Percentiles rank a stretch among this genome's conserved stretches.
Conservation (phyloP, 2,797 vertebrate genomes). For the Thunnus albacares region DNA sequence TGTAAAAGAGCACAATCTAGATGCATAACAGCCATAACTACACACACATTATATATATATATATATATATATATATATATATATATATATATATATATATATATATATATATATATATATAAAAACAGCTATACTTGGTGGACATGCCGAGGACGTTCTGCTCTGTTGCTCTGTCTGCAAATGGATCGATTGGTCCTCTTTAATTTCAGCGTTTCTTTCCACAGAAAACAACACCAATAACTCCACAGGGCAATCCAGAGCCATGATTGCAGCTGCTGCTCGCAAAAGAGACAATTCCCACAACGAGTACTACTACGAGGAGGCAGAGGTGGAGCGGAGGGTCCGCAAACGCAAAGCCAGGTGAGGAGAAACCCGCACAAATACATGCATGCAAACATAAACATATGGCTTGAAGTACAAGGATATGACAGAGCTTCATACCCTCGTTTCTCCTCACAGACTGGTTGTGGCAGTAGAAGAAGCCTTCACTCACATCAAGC, state of each 20-base stretch:
- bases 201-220: neutral
- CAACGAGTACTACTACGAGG: conserved; percentile 95
- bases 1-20: no score
- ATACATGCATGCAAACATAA: neutral
- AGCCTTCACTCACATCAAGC: conserved; percentile 94
- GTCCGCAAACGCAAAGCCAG: conserved; percentile 93
- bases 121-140: neutral
- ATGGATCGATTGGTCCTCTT: neutral
- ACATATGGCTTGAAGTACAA: neutral
- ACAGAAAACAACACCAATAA: conserved; percentile 93
- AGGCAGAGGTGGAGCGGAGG: conserved; percentile 93
- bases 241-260: conserved; percentile 91
- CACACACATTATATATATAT: no score
- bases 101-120: no score
- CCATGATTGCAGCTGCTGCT: conserved; percentile 91
- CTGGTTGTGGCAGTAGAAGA: conserved; percentile 94
- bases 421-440: no score
- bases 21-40: neutral
- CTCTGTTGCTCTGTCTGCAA: fast-evolving
- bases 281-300: conserved; percentile 93
- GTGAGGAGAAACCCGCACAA: conserved; percentile 65
- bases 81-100: no score
- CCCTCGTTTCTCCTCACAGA: conserved; percentile 68
- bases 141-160: neutral
- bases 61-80: no score